Base-by-base conservation (phyloP, 92 coral and sea anemone species). In the Porites divaricata region DNA sequence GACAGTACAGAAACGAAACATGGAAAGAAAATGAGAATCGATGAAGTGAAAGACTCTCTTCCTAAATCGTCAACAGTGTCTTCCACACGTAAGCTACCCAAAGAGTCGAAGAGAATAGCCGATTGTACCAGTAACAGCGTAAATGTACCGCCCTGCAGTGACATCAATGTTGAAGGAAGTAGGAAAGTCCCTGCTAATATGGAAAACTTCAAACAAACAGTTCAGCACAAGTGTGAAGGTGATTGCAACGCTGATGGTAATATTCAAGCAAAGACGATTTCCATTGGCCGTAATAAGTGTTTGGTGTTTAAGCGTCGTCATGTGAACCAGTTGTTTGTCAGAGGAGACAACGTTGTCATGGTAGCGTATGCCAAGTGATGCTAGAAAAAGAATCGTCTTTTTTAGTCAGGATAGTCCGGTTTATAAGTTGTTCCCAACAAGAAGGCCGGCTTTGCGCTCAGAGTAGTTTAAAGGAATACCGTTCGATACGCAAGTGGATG, bases 331-430 rank as follows among this genome's bases (percentile, higher is more conserved):
- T 69, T 97, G 89, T 97, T 97, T 82, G 63, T 97, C 24, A 90
- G 99, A 73, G 99, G 99, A 23, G 99, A 97, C 76, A 97, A 97
- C 72, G 93, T 97, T 26, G 95, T 95, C 20, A 95, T 97, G 98
- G 90, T 97, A 53, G 97, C 94, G 28, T 95, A 95, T 57, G 94
- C 92, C 35, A 68, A 86, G 56, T 94, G 85, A 87, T 6, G 3
- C 1, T 1, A 51, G 12, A 0, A 28, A 19, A 11, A 24, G 9
- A 75, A 50, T 57, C 13, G 24, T 45, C 35, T 66, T 35, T 7
- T 49, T 54, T 54, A 13, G 59, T 54, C 17, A 54, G 17, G 59
- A 54, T 54, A 11, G 10, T 15, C 59, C 59, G 17, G 59, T 54
- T 54, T 54, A 15, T 12, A 54, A 11, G 14, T 54, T 15, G 4